Conservation (phyloP, 2,113 vertebrate genomes). For the Eublepharis macularius region DNA sequence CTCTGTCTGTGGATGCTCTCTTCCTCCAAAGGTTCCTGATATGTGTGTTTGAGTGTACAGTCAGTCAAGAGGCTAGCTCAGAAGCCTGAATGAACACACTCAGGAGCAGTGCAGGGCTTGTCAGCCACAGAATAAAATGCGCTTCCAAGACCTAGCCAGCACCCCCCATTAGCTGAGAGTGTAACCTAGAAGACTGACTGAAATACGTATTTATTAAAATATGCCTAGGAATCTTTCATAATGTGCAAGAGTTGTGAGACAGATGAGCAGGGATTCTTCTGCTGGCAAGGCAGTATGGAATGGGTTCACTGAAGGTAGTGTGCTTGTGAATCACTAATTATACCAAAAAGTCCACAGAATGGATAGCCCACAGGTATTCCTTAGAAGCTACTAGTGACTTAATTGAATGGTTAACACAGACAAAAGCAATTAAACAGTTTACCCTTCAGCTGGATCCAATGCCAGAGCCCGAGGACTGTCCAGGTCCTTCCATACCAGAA, state of each 20-base stretch:
- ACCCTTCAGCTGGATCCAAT: conserved; percentile 93
- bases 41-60: too few relatives aligned
- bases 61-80: too few relatives aligned
- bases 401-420: background rate
- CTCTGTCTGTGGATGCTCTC: too few relatives aligned
- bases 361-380: background rate
- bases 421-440: conserved; percentile 49
- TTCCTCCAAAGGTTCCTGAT: too few relatives aligned
- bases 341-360: background rate
- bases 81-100: too few relatives aligned
- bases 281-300: background rate
- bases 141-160: background rate
- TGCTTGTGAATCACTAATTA: background rate
- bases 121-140: too few relatives aligned
- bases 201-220: too few relatives aligned
- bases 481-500: conserved; percentile 96
- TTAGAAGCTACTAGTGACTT: background rate
- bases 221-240: background rate
- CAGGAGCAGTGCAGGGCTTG: too few relatives aligned
- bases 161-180: too few relatives aligned
- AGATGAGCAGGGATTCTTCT: background rate
- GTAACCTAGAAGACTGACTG: too few relatives aligned
- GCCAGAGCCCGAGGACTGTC: conserved; percentile 94
- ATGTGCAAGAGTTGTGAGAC: background rate
- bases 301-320: background rate